Percentiles rank a stretch among this genome's conserved stretches.
Evolutionary conservation across 2,797 vertebrate genomes (phyloP).

Genomic region (Epinephelus coioides): DNA sequence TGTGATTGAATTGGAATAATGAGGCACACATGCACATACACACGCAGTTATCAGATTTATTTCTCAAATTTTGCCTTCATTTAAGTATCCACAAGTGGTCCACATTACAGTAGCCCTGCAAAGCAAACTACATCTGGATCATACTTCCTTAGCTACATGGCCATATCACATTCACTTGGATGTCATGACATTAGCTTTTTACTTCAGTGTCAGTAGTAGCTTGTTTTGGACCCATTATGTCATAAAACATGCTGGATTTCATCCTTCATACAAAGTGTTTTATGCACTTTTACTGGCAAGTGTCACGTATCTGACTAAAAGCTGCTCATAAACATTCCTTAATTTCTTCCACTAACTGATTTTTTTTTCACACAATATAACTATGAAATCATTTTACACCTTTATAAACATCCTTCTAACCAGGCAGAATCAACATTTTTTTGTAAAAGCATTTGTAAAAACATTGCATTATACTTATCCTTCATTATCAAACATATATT

Average conservation of each 20-base stretch:
- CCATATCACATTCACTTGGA: conserved; percentile 23
- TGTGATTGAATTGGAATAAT: neutral
- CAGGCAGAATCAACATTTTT: conserved; percentile 56
- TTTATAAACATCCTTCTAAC: conserved; percentile 69
- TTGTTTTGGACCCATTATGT: conserved; percentile 17
- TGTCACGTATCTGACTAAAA: conserved; percentile 41
- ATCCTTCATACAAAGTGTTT: conserved; percentile 68
- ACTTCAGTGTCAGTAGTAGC: conserved; percentile 29
- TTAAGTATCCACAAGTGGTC: conserved; percentile 56
- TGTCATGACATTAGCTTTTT: conserved; percentile 7
- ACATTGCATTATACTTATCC: conserved; percentile 42
- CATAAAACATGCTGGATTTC: conserved; percentile 21
- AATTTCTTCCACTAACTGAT: conserved; percentile 35
- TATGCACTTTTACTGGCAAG: conserved; percentile 32
- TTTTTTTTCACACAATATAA: conserved; percentile 36
- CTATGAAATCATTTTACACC: conserved; percentile 44
- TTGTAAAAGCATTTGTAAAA: conserved; percentile 43
- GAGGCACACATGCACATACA: conserved; percentile 16
- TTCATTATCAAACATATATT: conserved; percentile 70
- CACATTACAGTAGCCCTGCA: conserved; percentile 27
- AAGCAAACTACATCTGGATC: neutral
- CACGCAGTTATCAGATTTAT: conserved; percentile 64
- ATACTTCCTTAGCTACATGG: conserved; percentile 4
- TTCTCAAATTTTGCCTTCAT: conserved; percentile 67
- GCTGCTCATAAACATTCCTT: conserved; percentile 30